These are phyloP conservation scores for Xenopus tropicalis DNA, from an alignment of 2,113 vertebrate species.

Conservation along the genomic window DNA sequence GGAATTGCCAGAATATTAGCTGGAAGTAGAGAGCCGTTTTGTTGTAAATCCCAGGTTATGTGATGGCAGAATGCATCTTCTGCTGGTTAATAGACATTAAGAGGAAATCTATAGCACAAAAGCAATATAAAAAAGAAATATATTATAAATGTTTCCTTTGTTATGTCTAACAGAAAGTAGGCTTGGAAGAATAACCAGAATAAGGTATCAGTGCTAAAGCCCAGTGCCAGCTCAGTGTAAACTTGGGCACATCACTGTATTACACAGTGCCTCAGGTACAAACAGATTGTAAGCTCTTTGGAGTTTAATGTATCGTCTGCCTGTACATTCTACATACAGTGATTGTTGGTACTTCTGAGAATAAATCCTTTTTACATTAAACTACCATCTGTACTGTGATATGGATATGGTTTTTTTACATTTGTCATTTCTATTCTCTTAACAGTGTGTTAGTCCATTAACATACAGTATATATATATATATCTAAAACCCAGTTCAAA, in stretches of 20 bases:
- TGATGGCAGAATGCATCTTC: neutral
- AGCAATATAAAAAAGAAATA: constrained; percentile 28
- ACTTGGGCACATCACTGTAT: constrained; percentile 31
- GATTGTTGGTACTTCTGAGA: constrained; percentile 36
- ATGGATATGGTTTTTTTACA: too few relatives aligned
- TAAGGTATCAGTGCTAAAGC: neutral
- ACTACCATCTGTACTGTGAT: neutral
- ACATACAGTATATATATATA: too few relatives aligned
- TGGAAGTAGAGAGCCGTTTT: too few relatives aligned
- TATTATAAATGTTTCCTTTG: neutral
- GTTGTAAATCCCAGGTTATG: neutral
- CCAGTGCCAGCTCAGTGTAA: constrained; percentile 9
- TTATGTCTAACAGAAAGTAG: constrained; percentile 8
- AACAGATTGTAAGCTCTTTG: constrained; percentile 39
- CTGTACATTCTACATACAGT: constrained; percentile 39
- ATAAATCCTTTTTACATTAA: constrained; percentile 30
- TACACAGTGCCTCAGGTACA: constrained; percentile 36
- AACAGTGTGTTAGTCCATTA: too few relatives aligned
- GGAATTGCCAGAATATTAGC: neutral
- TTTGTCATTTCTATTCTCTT: too few relatives aligned
- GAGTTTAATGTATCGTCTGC: constrained; percentile 39
- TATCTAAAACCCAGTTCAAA: too few relatives aligned
- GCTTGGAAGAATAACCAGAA: constrained; percentile 1
- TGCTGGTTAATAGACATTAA: neutral
- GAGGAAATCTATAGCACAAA: constrained; percentile 27